Percentiles rank a stretch among this genome's conserved stretches.
phyloP scores from a whole-genome alignment of 2,888 invertebrate species.

The Andrena hattorfiana region DNA sequence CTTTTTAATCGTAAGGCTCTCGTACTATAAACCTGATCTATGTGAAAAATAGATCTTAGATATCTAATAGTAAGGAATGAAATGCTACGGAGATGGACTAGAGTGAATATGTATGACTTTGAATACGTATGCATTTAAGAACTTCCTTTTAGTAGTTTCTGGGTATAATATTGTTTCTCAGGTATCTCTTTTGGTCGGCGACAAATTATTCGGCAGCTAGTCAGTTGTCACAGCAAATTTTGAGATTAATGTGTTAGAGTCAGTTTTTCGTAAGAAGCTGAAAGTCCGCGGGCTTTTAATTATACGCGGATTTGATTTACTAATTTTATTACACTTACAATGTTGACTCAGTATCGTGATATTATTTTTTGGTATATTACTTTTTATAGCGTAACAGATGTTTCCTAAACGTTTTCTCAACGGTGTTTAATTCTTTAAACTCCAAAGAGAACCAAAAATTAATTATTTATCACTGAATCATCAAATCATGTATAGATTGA shows the following conservation, averaged over 20 bases:
- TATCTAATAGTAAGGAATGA: slow-evolving; percentile 62
- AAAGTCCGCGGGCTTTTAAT: slow-evolving; percentile 10
- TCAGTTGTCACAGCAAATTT: slow-evolving; percentile 61
- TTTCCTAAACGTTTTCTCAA: slow-evolving; percentile 23
- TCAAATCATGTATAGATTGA: not conserved
- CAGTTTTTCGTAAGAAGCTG: slow-evolving; percentile 4
- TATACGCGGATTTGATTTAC: slow-evolving; percentile 7
- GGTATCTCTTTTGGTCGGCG: slow-evolving; percentile 46
- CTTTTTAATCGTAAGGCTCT: slow-evolving; percentile 53
- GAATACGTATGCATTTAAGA: slow-evolving; percentile 61
- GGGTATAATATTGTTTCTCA: slow-evolving; percentile 42
- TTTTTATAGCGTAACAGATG: slow-evolving; percentile 2
- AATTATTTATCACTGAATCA: slow-evolving; percentile 5
- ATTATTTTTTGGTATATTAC: slow-evolving; percentile 19
- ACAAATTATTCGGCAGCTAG: slow-evolving; percentile 72
- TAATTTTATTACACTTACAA: slow-evolving; percentile 22
- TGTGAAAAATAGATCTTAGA: slow-evolving; percentile 69
- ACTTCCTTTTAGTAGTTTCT: slow-evolving; percentile 36
- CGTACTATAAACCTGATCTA: slow-evolving; percentile 59
- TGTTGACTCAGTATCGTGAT: slow-evolving; percentile 15
- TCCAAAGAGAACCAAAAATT: slow-evolving; percentile 39
- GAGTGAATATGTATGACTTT: slow-evolving; percentile 47
- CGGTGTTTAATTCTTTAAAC: slow-evolving; percentile 6
- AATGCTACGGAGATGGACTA: slow-evolving; percentile 57
- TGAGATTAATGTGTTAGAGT: slow-evolving; percentile 6